A percentile compares a stretch with the other conserved stretches of the same genome.
phyloP scores from a whole-genome alignment of 2,888 invertebrate species.

The Tubulanus polymorphus region DNA sequence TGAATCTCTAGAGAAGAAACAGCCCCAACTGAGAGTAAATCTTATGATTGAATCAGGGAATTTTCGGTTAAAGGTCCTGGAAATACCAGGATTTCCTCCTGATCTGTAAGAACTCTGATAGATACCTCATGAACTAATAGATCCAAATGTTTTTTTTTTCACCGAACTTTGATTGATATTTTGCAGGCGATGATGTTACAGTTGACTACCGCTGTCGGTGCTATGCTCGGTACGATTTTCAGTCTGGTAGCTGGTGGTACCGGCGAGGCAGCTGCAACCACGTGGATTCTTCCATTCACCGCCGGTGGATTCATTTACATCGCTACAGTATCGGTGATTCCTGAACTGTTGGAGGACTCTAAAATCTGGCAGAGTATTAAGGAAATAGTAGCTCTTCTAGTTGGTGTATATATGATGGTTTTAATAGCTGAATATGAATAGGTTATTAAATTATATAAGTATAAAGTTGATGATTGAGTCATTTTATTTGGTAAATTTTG shows the following conservation, averaged over 20 bases:
- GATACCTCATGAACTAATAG: too few relatives aligned
- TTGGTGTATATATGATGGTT: constrained; percentile 94
- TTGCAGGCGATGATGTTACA: constrained; percentile 86
- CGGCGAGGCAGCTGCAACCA: constrained; percentile 46
- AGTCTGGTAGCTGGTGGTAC: constrained; percentile 78
- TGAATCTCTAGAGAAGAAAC: too few relatives aligned
- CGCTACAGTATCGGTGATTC: constrained; percentile 97
- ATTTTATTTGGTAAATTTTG: too few relatives aligned
- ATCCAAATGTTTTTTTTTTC: too few relatives aligned
- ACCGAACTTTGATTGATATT: too few relatives aligned
- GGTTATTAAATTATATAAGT: neutral
- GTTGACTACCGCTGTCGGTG: constrained; percentile 89
- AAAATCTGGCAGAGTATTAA: constrained; percentile 83
- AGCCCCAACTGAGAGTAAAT: too few relatives aligned
- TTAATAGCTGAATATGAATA: constrained; percentile 78
- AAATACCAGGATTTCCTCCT: too few relatives aligned
- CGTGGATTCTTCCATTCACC: constrained; percentile 92
- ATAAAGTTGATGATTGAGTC: neutral
- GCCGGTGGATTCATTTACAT: constrained; percentile 99
- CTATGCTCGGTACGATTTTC: constrained; percentile 84
- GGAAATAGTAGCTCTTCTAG: constrained; percentile 81
- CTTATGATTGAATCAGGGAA: too few relatives aligned
- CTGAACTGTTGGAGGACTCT: constrained; percentile 86
- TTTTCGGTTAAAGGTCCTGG: too few relatives aligned
- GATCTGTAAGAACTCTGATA: too few relatives aligned